Conservation (phyloP, 2,113 vertebrate species). For the Mesocricetus auratus region DNA sequence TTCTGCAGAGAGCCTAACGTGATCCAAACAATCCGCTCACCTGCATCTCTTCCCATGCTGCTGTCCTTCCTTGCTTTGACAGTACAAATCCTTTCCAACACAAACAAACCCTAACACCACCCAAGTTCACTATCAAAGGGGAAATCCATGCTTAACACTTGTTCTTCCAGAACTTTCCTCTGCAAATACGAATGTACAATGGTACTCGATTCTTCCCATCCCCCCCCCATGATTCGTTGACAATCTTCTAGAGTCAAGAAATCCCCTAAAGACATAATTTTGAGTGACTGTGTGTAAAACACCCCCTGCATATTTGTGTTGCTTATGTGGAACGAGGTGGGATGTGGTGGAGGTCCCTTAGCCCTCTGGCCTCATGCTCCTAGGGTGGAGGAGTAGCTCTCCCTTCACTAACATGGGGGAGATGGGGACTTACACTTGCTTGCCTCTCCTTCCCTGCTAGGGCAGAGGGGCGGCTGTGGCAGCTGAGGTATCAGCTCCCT, state of each 20-base stretch:
- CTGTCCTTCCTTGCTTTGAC: background rate
- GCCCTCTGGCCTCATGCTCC: background rate
- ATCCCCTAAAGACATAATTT: slow-evolving; percentile 9
- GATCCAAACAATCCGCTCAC: background rate
- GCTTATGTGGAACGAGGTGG: background rate
- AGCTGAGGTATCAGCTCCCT: background rate
- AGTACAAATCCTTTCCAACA: background rate
- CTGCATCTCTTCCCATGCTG: background rate
- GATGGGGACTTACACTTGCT: accelerated
- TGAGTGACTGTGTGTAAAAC: background rate
- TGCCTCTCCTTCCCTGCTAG: background rate
- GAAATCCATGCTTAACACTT: background rate
- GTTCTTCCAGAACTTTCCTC: slow-evolving; percentile 43
- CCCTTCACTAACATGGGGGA: background rate
- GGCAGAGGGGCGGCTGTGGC: background rate
- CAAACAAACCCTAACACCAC: background rate
- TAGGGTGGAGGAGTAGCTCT: too few species aligned
- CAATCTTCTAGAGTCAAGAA: slow-evolving; percentile 33
- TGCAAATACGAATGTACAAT: background rate
- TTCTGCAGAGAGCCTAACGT: background rate
- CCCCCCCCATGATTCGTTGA: background rate
- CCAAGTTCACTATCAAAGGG: background rate
- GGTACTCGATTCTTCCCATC: background rate
- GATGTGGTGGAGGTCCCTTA: too few species aligned
- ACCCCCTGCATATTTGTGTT: background rate